Percentiles rank a stretch among this genome's conserved stretches.
These are phyloP conservation scores for Nomada flava DNA, from an alignment of 2,888 invertebrate species.

Conservation along the genomic window DNA sequence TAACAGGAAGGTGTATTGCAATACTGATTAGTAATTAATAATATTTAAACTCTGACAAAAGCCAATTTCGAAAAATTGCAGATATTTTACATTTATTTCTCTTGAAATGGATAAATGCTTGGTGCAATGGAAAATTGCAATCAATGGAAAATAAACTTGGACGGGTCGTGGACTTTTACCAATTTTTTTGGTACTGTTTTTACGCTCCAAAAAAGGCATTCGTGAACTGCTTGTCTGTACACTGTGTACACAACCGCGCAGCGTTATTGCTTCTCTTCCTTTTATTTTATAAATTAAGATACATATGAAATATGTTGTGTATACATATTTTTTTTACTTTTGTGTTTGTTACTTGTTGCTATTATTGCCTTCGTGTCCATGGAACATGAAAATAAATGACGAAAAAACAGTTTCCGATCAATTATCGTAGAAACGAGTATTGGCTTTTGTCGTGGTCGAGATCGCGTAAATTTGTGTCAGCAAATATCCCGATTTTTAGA, in stretches of 20 bases:
- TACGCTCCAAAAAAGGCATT: slow-evolving; percentile 10
- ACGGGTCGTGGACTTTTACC: slow-evolving; percentile 5
- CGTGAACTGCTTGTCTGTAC: neutral
- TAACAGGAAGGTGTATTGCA: neutral
- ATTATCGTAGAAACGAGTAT: slow-evolving; percentile 30
- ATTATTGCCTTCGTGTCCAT: slow-evolving; percentile 14
- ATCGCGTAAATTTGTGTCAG: slow-evolving; percentile 49
- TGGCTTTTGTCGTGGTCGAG: slow-evolving; percentile 29
- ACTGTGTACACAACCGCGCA: neutral
- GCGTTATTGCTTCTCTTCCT: neutral
- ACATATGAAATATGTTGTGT: neutral
- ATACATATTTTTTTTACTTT: neutral
- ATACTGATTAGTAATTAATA: slow-evolving; percentile 4
- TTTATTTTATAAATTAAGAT: slow-evolving; percentile 34
- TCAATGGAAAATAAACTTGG: slow-evolving; percentile 21
- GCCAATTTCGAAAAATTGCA: neutral
- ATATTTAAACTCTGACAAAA: slow-evolving; percentile 9
- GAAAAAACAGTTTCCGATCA: slow-evolving; percentile 39
- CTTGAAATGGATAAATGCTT: neutral
- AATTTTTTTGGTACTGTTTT: slow-evolving; percentile 34
- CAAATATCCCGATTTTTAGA: slow-evolving; percentile 59
- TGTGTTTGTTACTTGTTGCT: neutral
- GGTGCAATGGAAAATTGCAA: neutral
- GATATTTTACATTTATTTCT: neutral
- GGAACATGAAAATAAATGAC: slow-evolving; percentile 15